A percentile compares a stretch with the other conserved stretches of the same genome.
Evolutionary conservation across 2,113 vertebrate genomes (phyloP).

Genomic region (Isichthys henryi): DNA sequence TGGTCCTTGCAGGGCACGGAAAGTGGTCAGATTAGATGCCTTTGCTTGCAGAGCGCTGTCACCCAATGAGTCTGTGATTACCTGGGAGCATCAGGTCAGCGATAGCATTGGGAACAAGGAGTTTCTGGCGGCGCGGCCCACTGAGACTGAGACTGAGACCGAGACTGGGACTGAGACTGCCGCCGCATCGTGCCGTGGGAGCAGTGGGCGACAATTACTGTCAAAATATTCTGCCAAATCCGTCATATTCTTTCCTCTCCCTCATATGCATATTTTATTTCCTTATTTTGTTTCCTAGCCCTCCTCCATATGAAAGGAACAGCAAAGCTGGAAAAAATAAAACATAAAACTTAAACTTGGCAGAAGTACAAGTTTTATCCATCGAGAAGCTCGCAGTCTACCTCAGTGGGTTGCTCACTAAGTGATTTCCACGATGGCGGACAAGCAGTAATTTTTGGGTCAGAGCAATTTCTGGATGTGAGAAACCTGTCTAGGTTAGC

Average conservation of each 20-base stretch:
- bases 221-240: constrained; percentile 11
- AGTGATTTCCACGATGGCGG: neutral
- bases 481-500: neutral
- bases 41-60: neutral
- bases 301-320: neutral
- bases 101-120: neutral
- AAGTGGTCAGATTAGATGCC: neutral
- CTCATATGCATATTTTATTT: constrained; percentile 10
- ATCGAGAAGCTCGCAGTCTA: neutral
- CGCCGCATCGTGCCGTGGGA: neutral
- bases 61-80: neutral
- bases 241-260: neutral
- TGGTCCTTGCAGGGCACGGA: neutral
- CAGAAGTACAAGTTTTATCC: neutral
- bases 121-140: neutral
- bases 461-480: neutral
- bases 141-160: neutral
- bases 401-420: neutral
- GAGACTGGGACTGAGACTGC: too few species aligned
- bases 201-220: constrained; percentile 11
- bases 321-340: neutral
- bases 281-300: constrained; percentile 2
- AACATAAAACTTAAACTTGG: neutral
- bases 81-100: neutral
- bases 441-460: neutral